Evolutionary conservation across 1,140 invertebrate species (phyloP), one percentile per base, ranked within the genome.

Genomic region (Lineus longissimus): DNA sequence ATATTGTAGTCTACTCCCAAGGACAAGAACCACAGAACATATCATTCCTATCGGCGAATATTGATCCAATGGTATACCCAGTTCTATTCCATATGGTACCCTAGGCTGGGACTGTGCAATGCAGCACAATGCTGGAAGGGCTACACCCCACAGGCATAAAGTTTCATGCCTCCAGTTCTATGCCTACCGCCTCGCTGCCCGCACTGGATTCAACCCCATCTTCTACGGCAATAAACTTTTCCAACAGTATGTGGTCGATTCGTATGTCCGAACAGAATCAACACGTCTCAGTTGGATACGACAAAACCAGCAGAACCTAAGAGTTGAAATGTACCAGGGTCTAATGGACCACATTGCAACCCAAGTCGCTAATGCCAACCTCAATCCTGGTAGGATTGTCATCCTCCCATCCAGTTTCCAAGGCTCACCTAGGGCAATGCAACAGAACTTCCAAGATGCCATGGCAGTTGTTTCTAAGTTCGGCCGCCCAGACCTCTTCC

Each of bases 381-480:
- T 19, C 23, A 60, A 62, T 54, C 17, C 81, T 45, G 79, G 80
- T 36, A 62, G 70, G 65, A 64, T 73, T 59, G 65, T 78, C 0
- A 83, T 84, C 66, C 67, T 85, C 9, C 83, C 83, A n/a, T 80
- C 69, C 15, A 61, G 70, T 1, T 83, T 74, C 67, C 67, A 62
- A 17, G 78, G 78, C 2, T 70, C 79, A 61, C 80, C n/a, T n/a
- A n/a, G n/a, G n/a, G n/a, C n/a, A n/a, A n/a, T n/a, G n/a, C n/a
- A n/a, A n/a, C n/a, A n/a, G 65, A 76, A 79, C 45, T 73, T 69
- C 30, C 81, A 84, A 70, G 83, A 86, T 75, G 78, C 80, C 0
- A 81, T 85, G 76, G 67, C 76, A 2, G 85, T 84, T 70, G 84
- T 86, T 7, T 69, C 81, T 9, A 62, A 72, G 30, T 82, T 75